Evolutionary conservation across 35 echinoderm and acorn worm species (phyloP), one percentile per base, ranked within the genome.

Genomic region (Strongylocentrotus purpuratus): DNA sequence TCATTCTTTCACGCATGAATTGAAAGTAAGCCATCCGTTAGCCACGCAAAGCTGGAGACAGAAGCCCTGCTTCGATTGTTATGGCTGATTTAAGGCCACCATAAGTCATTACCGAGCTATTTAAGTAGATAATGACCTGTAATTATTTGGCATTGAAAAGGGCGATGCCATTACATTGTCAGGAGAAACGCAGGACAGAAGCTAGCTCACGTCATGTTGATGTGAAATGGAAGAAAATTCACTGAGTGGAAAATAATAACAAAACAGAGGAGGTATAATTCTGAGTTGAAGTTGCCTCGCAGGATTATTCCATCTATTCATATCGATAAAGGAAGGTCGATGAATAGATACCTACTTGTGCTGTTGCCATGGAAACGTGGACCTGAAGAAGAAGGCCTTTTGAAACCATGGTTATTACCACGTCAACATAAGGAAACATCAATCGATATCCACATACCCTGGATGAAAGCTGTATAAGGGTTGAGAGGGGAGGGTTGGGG

Each of bases 171-270:
- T 78, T 41, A 17, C 9, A 2, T 14, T 11, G 17, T 59, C 65
- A 78, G 22, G 28, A 28, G 65, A n/a, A 28, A 5, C 22, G 20
- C 2, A 78, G 65, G 20, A 78, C 65, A 78, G 20, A 55, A 55
- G 10, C 5, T 41, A 2, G 52, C 52, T 78, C 65, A n/a, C 28
- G 18, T 22, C 65, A n/a, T n/a, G 20, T 28, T 78, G 65, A 78
- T 78, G 65, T 78, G 5, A 78, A 78, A 78, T 28, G 4, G 20
- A 22, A 78, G 65, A 78, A n/a, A 78, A 78, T 2, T 7, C 65
- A 78, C 65, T n/a, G 65, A 78, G 65, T 78, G 65, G 65, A 78
- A 78, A 78, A 78, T n/a, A 78, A 78, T 78, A 78, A 78, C 35
- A 59, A 59, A 17, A 17, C 5, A 22, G 65, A 28, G 25, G 65